Conservation (phyloP, 2,888 invertebrate species). For the Pammene fasciana region DNA sequence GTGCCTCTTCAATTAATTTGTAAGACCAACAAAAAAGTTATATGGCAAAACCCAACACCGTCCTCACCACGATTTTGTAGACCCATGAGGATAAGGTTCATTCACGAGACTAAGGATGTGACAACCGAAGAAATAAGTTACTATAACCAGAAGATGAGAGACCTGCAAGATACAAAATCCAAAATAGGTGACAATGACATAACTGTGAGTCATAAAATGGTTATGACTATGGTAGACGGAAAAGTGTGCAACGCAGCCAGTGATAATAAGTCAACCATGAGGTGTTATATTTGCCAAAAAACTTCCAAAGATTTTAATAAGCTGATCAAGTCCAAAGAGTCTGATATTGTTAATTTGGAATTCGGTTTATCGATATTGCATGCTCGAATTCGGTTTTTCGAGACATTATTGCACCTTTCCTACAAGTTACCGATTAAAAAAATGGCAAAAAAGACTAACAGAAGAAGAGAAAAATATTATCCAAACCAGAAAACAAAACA, state of each 20-base stretch:
- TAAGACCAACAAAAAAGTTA: not conserved
- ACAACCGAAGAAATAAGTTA: not conserved
- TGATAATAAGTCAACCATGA: conserved; percentile 10
- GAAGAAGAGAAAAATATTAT: conserved; percentile 6
- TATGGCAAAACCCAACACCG: conserved; percentile 2
- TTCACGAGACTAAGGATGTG: not conserved
- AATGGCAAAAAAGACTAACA: not conserved
- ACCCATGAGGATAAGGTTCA: not conserved
- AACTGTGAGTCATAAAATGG: conserved; percentile 5
- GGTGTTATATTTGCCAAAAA: conserved; percentile 40
- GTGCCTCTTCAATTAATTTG: not conserved
- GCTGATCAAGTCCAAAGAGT: not conserved
- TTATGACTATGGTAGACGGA: conserved; percentile 46
- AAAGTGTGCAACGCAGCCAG: conserved; percentile 2
- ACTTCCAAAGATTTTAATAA: conserved; percentile 44
- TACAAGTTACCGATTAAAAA: conserved; percentile 5
- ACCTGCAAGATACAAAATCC: not conserved
- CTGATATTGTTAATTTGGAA: not conserved
- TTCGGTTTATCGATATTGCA: conserved; percentile 3
- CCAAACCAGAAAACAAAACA: not conserved
- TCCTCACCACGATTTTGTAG: not conserved
- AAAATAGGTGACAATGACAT: not conserved
- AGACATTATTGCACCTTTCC: not conserved
- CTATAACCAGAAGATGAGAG: not conserved
- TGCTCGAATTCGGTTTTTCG: conserved; percentile 4